Evolutionary conservation across 1,140 invertebrate species (phyloP).

Genomic region (Rhagoletis pomonella): DNA sequence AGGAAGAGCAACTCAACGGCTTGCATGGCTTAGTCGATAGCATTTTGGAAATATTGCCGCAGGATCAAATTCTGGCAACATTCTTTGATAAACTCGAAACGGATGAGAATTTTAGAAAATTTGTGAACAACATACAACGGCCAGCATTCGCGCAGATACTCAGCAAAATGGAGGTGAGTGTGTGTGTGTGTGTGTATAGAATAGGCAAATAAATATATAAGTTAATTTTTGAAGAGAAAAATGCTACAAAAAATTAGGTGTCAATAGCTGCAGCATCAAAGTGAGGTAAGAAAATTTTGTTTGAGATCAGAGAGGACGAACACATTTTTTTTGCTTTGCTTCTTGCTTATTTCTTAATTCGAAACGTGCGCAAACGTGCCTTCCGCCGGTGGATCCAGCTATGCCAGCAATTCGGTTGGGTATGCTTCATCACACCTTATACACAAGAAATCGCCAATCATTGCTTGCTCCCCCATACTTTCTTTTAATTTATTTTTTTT

Average conservation of each 20-base stretch:
- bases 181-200: conserved; percentile 59
- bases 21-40: conserved; percentile 68
- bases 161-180: conserved; percentile 67
- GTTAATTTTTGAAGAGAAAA: no score
- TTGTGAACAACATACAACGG: conserved; percentile 67
- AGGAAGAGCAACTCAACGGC: conserved; percentile 61
- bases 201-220: background rate
- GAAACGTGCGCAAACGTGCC: no score
- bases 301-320: background rate
- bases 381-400: no score
- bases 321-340: no score
- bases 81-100: conserved; percentile 70
- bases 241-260: no score
- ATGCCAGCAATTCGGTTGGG: background rate
- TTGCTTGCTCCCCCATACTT: background rate
- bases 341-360: no score
- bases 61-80: conserved; percentile 67
- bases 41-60: conserved; percentile 66
- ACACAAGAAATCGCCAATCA: background rate
- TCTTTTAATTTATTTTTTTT: no score
- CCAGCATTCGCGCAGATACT: conserved; percentile 66
- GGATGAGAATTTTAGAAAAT: conserved; percentile 66
- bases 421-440: background rate
- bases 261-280: no score
- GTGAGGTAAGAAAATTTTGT: no score